phyloP scores from a whole-genome alignment of 2,888 invertebrate species.

The Liopterus haemorrhoidalis region DNA sequence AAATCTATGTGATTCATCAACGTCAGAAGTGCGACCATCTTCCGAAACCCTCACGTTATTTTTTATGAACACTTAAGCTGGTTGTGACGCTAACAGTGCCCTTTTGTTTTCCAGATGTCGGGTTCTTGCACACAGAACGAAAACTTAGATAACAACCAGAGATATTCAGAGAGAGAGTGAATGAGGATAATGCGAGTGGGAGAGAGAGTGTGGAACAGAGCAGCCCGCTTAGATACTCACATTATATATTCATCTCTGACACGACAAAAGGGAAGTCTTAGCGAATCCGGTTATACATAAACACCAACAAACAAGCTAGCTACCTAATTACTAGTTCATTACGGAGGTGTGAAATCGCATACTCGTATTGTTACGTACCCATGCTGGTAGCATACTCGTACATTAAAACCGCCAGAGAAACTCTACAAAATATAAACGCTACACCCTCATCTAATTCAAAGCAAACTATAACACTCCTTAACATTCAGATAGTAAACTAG shows the following conservation, averaged over 20 bases:
- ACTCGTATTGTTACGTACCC: no score
- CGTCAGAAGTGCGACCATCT: slow-evolving; percentile 14
- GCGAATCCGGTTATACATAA: slow-evolving; percentile 17
- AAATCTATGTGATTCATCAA: slow-evolving; percentile 21
- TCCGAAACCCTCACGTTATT: slow-evolving; percentile 14
- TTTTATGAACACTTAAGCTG: slow-evolving; percentile 23
- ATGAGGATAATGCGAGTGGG: no score
- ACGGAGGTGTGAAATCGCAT: slow-evolving; percentile 11
- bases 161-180: no score
- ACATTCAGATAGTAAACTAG: no score
- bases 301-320: slow-evolving; percentile 16
- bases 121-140: background rate
- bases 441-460: no score
- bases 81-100: background rate
- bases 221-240: no score
- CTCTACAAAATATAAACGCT: no score
- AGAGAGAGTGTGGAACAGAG: no score
- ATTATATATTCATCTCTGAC: slow-evolving; percentile 18
- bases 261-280: slow-evolving; percentile 4
- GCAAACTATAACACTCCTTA: no score
- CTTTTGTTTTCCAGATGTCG: slow-evolving; percentile 2
- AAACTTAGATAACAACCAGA: background rate
- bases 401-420: no score
- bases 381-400: no score
- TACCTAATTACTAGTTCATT: slow-evolving; percentile 20